A percentile compares a stretch with the other conserved stretches of the same genome.
phyloP scores from a whole-genome alignment of 2,888 invertebrate genomes.

The Physocephala rufipes region DNA sequence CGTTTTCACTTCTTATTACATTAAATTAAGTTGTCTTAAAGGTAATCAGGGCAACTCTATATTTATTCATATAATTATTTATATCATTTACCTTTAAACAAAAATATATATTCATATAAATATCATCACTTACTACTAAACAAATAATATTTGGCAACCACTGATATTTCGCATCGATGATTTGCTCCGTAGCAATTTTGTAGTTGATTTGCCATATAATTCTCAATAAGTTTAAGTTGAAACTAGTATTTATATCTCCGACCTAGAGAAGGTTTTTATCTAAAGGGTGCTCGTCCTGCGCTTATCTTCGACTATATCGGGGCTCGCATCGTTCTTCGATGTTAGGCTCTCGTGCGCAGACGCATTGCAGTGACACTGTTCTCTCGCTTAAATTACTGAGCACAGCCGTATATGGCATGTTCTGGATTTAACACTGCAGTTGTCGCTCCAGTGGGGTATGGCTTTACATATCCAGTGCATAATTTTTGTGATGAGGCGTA shows the following conservation, averaged over 20 bases:
- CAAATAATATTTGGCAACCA: background rate
- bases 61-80: no score
- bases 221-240: conserved; percentile 12
- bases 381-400: conserved; percentile 43
- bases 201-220: background rate
- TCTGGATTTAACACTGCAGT: conserved; percentile 44
- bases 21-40: no score
- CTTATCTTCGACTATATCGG: conserved; percentile 19
- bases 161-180: background rate
- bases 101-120: no score
- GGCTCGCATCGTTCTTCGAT: conserved; percentile 29
- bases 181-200: background rate
- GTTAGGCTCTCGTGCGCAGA: conserved; percentile 46
- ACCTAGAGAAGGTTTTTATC: conserved; percentile 27
- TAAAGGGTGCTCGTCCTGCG: conserved; percentile 60
- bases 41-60: no score
- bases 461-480: conserved; percentile 66
- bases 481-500: conserved; percentile 56
- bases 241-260: background rate
- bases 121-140: no score
- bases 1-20: no score
- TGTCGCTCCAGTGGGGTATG: conserved; percentile 62
- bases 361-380: conserved; percentile 56
- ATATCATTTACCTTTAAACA: no score
- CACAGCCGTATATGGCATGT: conserved; percentile 41